These are phyloP conservation scores for Elephas maximus DNA, from an alignment of 2,113 vertebrate species.

Conservation along the genomic window DNA sequence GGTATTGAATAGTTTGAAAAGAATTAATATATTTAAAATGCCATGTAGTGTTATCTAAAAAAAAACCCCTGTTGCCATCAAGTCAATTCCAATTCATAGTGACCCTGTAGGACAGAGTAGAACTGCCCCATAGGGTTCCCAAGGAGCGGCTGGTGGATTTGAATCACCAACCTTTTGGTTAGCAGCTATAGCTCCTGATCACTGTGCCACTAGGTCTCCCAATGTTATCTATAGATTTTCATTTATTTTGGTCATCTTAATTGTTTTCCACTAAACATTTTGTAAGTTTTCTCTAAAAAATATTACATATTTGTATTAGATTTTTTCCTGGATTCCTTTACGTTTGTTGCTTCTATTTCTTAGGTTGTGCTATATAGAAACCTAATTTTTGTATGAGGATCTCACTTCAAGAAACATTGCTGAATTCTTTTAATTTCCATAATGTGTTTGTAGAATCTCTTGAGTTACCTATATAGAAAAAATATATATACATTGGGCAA, in stretches of 20 bases:
- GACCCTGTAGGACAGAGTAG: too few relatives aligned
- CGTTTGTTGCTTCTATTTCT: background rate
- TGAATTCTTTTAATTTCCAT: conserved; percentile 10
- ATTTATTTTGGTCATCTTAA: conserved; percentile 43
- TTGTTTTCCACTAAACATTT: background rate
- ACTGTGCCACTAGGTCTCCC: too few relatives aligned
- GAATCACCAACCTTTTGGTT: too few relatives aligned
- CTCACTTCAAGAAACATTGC: background rate
- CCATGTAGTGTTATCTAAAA: too few relatives aligned
- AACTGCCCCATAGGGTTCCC: too few relatives aligned
- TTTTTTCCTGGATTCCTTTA: background rate
- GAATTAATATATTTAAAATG: too few relatives aligned
- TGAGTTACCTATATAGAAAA: background rate
- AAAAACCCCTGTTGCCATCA: too few relatives aligned
- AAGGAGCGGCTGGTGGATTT: too few relatives aligned
- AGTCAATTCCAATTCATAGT: too few relatives aligned
- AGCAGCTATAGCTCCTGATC: too few relatives aligned
- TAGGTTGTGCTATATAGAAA: background rate
- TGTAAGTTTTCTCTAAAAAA: background rate
- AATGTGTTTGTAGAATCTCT: conserved; percentile 4
- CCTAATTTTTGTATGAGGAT: conserved; percentile 5
- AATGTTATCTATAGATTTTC: background rate
- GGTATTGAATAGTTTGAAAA: background rate
- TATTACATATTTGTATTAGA: background rate
- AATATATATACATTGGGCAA: background rate